Evolutionary conservation across 1,140 invertebrate genomes (phyloP), one percentile per base, ranked within the genome.

Genomic region (Drosophila teissieri): DNA sequence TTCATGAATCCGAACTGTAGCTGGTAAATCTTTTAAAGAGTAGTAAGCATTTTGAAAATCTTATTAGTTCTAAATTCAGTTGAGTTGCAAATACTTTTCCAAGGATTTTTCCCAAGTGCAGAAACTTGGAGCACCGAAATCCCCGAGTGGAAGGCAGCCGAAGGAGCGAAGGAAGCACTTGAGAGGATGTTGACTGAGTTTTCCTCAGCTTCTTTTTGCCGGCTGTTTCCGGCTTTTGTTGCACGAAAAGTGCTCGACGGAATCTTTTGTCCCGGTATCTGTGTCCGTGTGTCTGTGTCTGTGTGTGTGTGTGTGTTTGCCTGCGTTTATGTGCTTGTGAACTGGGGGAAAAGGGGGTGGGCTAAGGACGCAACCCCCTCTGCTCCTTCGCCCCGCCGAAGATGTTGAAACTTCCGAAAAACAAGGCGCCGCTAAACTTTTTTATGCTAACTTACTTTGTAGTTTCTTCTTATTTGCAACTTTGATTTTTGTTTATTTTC

Each of bases 401-500:
- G 58, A 48, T 72, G 39, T 63, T 86, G 48, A 88, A 88, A 88
- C 84, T 83, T 89, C 45, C 62, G 70, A 69, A 86, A 86, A 86
- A 85, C 82, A 86, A 86, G 82, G 78, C 83, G 82, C 82, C 81
- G 82, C 81, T 78, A 81, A 88, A 88, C 75, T 88, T 75, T 75
- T 75, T 89, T 89, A 84, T 89, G 85, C 79, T 89, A 89, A 89
- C 84, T 89, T 89, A 89, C 84, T 89, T 89, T 89, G 84, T 89
- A 89, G 84, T 89, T 89, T 89, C 84, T 89, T 89, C 84, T 84
- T 89, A 89, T 89, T 89, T 89, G 84, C 84, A 89, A 89, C 84
- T 89, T 89, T 89, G 84, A 89, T 89, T 89, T 89, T 89, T 89
- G 84, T 89, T 89, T 89, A 89, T 89, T 89, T 89, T 89, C 79